These are phyloP conservation scores for Sepiola atlantica DNA, from an alignment of 2,888 invertebrate genomes.

Conservation along the genomic window DNA sequence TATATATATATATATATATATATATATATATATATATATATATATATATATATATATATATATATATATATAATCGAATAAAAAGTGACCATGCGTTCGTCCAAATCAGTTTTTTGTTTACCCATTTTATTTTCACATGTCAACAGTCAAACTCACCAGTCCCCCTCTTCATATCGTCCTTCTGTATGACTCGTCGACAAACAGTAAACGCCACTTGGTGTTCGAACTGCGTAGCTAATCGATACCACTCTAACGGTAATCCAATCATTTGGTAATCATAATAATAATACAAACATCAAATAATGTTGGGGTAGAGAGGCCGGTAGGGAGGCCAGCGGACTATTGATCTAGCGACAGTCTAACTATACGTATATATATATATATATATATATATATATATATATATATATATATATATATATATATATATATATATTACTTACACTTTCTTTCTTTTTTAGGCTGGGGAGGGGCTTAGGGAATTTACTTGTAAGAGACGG, in stretches of 20 bases:
- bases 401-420: neutral
- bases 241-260: neutral
- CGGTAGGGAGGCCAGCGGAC: neutral
- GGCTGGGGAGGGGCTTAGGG: neutral
- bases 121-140: neutral
- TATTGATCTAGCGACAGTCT: neutral
- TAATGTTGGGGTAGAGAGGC: too few species aligned
- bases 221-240: neutral
- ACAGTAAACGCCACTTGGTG: neutral
- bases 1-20: neutral
- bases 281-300: neutral
- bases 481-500: neutral
- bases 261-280: neutral
- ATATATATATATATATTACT: too few species aligned
- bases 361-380: neutral
- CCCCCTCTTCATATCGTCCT: neutral
- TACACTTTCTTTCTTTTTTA: too few species aligned
- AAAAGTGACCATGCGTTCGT: neutral
- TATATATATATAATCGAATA: neutral
- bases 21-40: constrained; percentile 21
- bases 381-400: too few species aligned
- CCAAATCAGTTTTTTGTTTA: neutral
- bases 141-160: neutral
- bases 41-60: constrained; percentile 32
- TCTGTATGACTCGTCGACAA: neutral